These are phyloP conservation scores for Myrmophylax atrothorax DNA, from an alignment of 2,113 vertebrate genomes.

Conservation along the genomic window DNA sequence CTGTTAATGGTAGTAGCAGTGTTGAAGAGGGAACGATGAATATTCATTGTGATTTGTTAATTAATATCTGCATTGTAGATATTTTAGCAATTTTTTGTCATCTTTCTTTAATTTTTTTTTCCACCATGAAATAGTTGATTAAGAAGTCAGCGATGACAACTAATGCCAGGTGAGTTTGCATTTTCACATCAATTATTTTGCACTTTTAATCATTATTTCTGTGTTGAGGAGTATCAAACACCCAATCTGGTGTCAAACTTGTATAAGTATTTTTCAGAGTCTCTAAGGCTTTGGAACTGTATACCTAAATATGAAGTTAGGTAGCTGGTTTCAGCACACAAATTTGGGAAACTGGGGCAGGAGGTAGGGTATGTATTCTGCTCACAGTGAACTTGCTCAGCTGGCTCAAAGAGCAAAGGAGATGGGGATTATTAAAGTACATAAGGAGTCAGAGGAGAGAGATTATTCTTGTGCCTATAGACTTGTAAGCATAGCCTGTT, in stretches of 20 bases:
- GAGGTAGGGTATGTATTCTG: neutral
- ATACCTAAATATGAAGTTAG: neutral
- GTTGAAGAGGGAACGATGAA: fast-evolving
- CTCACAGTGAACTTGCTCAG: neutral
- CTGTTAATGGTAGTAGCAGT: neutral
- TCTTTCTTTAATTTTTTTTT: neutral
- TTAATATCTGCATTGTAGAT: neutral
- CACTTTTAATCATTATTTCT: neutral
- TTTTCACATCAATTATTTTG: neutral
- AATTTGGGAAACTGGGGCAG: neutral
- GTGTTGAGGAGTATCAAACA: neutral
- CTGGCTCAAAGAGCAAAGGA: neutral
- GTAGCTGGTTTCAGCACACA: neutral
- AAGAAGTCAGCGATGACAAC: neutral
- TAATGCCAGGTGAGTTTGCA: neutral
- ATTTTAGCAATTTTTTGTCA: neutral
- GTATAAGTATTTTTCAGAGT: neutral
- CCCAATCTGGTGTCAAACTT: neutral
- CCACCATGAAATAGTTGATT: fast-evolving
- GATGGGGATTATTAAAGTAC: neutral
- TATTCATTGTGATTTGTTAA: neutral
- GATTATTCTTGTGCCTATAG: conserved; percentile 2
- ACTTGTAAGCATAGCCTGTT: conserved; percentile 8
- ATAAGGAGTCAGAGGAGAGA: conserved; percentile 4
- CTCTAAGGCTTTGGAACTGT: neutral